Evolutionary conservation across 2,888 invertebrate genomes (phyloP).

Genomic region (Hemistola chrysoprasaria): DNA sequence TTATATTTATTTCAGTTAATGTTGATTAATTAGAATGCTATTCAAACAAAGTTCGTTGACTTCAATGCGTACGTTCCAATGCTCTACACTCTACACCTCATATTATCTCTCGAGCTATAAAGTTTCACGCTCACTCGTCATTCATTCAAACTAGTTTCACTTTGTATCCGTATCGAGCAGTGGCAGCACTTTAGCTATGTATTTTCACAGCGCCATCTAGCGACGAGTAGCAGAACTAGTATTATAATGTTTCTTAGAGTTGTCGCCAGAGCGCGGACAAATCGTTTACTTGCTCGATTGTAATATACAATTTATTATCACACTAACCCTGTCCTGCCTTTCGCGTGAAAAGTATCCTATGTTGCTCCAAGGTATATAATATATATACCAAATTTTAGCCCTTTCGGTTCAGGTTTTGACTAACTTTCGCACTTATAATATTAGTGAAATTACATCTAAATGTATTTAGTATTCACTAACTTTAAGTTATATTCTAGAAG

Average conservation of each 20-base stretch:
- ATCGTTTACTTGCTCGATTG: slow-evolving; percentile 1
- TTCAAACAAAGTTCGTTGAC: slow-evolving; percentile 66
- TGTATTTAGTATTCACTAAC: no score
- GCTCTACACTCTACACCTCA: no score
- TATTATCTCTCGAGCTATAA: slow-evolving; percentile 58
- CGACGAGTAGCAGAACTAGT: slow-evolving; percentile 64
- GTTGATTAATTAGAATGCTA: slow-evolving; percentile 29
- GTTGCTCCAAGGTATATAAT: no score
- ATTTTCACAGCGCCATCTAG: slow-evolving; percentile 57
- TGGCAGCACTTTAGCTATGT: slow-evolving; percentile 47
- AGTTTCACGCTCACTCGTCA: slow-evolving; percentile 58
- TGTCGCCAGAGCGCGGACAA: slow-evolving; percentile 52
- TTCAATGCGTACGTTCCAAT: slow-evolving; percentile 58
- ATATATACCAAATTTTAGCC: no score
- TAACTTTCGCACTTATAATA: no score
- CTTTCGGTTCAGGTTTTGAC: no score
- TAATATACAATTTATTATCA: no score
- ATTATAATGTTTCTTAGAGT: slow-evolving; percentile 33
- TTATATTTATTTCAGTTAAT: slow-evolving; percentile 13
- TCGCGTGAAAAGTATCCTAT: no score
- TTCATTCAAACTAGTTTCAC: slow-evolving; percentile 59
- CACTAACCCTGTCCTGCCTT: no score
- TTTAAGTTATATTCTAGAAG: no score
- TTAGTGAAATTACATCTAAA: no score
- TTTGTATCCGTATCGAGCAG: slow-evolving; percentile 37